Base-by-base conservation (phyloP, 2,797 vertebrate genomes). In the Ctenochaetus hawaiiensis region DNA sequence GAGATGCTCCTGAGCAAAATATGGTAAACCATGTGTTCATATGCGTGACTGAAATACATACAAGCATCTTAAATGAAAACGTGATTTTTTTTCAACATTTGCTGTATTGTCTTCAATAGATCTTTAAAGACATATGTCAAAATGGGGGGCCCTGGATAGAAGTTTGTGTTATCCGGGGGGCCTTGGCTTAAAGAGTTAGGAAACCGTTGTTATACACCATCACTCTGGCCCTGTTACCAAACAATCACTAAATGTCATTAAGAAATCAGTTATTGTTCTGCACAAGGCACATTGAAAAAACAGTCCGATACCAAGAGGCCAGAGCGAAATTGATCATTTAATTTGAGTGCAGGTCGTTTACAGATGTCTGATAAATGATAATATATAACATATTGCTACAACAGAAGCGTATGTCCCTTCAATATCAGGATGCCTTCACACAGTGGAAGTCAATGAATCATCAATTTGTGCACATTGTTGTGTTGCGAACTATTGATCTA, bases 191-290 rank as follows among this genome's bases (percentile, higher is more conserved):
- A 30, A 30, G 26, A 30, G 26, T 30, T 30, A 30, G 26, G 26
- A 30, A 30, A 30, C 26, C 26, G 0, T 30, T 30, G 26, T 30
- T 30, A 30, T 30, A 30, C 26, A 30, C 4, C 26, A 30, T 30
- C 26, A 30, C 26, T 30, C 26, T 30, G 26, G 4, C 26, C 26
- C 39, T 39, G 39, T 39, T 39, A 39, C 39, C 9, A 39, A 56
- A 6, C 14, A 14, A 62, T 68, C 34, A 48, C 6, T n/a, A 58
- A 75, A 69, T 67, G 45, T 71, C 44, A 52, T 68, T 60, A 43
- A 9, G 8, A 59, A 78, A 82, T 81, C 54, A 34, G 59, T 74
- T 22, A 8, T 16, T 30, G 16, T 52, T 58, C 60, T 80, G 45
- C 16, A 17, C 1, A 2, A 57, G 18, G 41, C 51, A 45, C 8